Evolutionary conservation across 2,113 vertebrate species (phyloP).

Genomic region (Oryzias curvinotus): DNA sequence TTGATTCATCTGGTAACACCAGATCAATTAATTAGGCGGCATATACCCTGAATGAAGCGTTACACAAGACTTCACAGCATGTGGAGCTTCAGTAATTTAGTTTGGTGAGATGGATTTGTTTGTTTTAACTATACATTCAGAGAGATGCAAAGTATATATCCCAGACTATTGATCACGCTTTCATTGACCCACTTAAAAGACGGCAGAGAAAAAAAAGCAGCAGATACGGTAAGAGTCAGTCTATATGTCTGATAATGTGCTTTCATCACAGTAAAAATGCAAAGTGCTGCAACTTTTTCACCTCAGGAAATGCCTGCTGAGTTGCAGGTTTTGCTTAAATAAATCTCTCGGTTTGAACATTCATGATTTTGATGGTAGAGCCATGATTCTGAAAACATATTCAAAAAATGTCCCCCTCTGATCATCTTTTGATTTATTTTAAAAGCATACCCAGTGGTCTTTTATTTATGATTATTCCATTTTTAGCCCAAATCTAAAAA

Average conservation of each 20-base stretch:
- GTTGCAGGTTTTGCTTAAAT: neutral
- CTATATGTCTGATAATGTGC: conserved; percentile 60
- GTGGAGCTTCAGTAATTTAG: conserved; percentile 18
- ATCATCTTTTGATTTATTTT: too few species aligned
- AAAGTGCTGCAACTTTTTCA: conserved; percentile 49
- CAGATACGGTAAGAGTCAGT: conserved; percentile 50
- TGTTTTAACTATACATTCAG: conserved; percentile 27
- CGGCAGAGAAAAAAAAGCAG: conserved; percentile 40
- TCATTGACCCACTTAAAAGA: conserved; percentile 62
- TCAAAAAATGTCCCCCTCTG: too few species aligned
- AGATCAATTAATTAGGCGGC: conserved; percentile 70
- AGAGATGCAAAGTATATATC: conserved; percentile 42
- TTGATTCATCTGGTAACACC: conserved; percentile 73
- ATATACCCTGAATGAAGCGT: conserved; percentile 24
- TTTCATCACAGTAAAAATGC: conserved; percentile 63
- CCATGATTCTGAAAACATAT: neutral
- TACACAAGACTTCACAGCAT: conserved; percentile 21
- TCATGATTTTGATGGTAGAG: neutral
- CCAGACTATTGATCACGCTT: conserved; percentile 50
- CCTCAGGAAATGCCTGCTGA: conserved; percentile 35
- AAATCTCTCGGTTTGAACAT: neutral
- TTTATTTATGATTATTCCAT: too few species aligned
- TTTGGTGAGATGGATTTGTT: conserved; percentile 5
- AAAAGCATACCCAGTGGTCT: too few species aligned
- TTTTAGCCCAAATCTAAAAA: too few species aligned